phyloP scores from a whole-genome alignment of 1,140 invertebrate species.

The Solenopsis invicta region DNA sequence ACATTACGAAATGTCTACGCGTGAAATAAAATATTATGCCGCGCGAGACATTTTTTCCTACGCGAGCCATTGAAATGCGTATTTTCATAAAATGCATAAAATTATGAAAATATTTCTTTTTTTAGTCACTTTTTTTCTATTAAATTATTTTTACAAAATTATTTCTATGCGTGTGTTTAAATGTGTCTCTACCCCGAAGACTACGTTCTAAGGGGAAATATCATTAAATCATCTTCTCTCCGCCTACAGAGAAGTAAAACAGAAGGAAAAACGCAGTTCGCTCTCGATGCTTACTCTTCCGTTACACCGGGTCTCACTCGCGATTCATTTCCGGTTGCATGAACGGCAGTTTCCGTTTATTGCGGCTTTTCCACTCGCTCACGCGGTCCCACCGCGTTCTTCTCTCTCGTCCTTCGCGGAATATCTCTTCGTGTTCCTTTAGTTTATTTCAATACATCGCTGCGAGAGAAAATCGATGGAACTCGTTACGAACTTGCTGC shows the following conservation, averaged over 20 bases:
- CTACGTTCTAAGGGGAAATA: constrained; percentile 20
- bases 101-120: constrained; percentile 29
- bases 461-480: constrained; percentile 64
- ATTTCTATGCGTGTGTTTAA: background rate
- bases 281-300: constrained; percentile 63
- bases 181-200: constrained; percentile 16
- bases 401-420: constrained; percentile 29
- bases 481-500: constrained; percentile 67
- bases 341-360: constrained; percentile 61
- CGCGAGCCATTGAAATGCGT: background rate
- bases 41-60: background rate
- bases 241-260: constrained; percentile 1
- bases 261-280: constrained; percentile 50
- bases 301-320: constrained; percentile 68
- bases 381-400: constrained; percentile 22
- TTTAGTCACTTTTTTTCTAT: background rate
- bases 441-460: constrained; percentile 71
- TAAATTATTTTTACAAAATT: background rate
- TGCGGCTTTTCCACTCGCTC: constrained; percentile 64
- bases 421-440: constrained; percentile 68
- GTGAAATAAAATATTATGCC: constrained; percentile 41
- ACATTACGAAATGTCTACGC: constrained; percentile 9
- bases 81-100: background rate
- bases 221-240: constrained; percentile 52
- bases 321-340: constrained; percentile 74